Evolutionary conservation across 2,888 invertebrate genomes (phyloP).

Genomic region (Folsomia manolachei): DNA sequence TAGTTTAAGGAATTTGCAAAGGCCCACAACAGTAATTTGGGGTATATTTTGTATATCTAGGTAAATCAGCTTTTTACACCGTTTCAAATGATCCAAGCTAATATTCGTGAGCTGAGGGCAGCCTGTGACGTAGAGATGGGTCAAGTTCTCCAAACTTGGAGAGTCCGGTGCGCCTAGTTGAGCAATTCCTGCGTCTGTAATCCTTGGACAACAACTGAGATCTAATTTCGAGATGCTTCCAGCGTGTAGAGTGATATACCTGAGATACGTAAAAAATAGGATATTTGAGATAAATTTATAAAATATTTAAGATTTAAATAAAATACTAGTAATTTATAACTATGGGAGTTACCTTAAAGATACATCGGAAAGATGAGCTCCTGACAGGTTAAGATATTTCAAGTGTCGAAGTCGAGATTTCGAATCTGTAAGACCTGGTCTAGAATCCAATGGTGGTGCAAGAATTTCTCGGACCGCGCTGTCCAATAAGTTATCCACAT

Average conservation of each 20-base stretch:
- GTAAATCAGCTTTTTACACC: constrained; percentile 51
- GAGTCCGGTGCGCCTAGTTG: constrained; percentile 75
- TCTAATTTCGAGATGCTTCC: constrained; percentile 73
- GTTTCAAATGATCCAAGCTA: constrained; percentile 68
- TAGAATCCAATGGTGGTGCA: constrained; percentile 79
- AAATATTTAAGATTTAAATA: constrained; percentile 6
- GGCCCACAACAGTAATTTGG: constrained; percentile 38
- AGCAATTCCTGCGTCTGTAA: constrained; percentile 87
- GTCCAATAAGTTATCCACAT: constrained; percentile 81
- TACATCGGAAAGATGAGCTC: constrained; percentile 88
- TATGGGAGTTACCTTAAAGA: constrained; percentile 59
- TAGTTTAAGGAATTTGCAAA: background rate
- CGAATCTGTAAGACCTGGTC: constrained; percentile 72
- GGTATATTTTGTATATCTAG: constrained; percentile 55
- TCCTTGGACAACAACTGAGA: constrained; percentile 78
- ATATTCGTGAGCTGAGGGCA: constrained; percentile 76
- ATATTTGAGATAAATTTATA: background rate
- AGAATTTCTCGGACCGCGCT: constrained; percentile 78
- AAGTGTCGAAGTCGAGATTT: constrained; percentile 75
- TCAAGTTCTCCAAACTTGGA: constrained; percentile 62
- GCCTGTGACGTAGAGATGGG: constrained; percentile 74
- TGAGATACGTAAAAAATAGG: constrained; percentile 9
- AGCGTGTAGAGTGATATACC: constrained; percentile 72
- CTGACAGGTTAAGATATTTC: constrained; percentile 72
- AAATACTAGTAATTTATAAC: background rate